Evolutionary conservation across 2,888 invertebrate genomes (phyloP), one percentile per base, ranked within the genome.

Genomic region (Clitarchus hookeri): DNA sequence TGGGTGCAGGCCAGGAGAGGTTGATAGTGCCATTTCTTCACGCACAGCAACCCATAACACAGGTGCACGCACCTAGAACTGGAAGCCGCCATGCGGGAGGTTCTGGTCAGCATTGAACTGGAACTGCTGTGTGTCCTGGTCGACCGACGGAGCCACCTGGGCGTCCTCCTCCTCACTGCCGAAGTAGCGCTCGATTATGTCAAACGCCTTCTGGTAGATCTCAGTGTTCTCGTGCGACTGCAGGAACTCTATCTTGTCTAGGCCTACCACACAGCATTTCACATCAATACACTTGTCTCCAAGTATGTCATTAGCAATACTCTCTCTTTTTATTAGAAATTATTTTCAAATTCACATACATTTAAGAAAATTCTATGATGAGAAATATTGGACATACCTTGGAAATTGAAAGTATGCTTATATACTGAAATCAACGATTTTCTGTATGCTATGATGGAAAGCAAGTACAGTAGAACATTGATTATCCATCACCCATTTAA

Each of bases 161-260:
- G 94, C 92, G 89, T 97, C 97, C 89, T 95, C 95, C 90, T 98
- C 98, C 90, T 97, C 97, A n/a, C 97, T 95, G 26, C 97, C 96
- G 91, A 99, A 99, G 93, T 96, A 99, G 90, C 96, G 96, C 92
- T 99, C 98, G 90, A 99, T 98, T 89, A 99, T 98, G 91, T 98
- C 97, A 91, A 97, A 99, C 85, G 98, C 97, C 92, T 98, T 98
- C 92, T 98, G 96, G 92, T 99, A 99, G 89, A 99, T 98, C 89
- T 99, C 98, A 91, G 97, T 94, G 91, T 99, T 99, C 91, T 98
- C 97, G 91, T 99, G 98, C 83, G 98, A 98, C 92, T 99, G 99
- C 85, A 99, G 93, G 92, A 97, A 99, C 92, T 99, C 99, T 89
- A 99, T 98, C 93, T 99, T 99, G 91, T 99, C 99, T 91, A 99